phyloP scores from a whole-genome alignment of 2,888 invertebrate genomes.

The Branchipolynoe longqiensis region DNA sequence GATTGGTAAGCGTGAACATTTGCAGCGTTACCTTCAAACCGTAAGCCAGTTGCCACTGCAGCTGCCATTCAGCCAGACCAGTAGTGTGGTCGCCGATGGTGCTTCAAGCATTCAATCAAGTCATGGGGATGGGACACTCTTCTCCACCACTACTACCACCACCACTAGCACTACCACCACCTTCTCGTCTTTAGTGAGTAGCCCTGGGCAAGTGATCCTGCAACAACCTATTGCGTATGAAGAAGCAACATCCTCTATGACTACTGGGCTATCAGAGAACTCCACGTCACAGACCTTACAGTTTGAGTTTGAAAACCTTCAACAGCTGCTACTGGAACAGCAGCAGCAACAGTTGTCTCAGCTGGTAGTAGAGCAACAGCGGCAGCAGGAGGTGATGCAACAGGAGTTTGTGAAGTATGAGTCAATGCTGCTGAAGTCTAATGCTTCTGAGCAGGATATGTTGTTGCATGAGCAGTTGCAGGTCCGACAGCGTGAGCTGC shows the following conservation, averaged over 20 bases:
- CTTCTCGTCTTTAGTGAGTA: background rate
- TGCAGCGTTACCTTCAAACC: slow-evolving; percentile 76
- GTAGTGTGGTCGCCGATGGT: background rate
- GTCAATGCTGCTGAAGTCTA: slow-evolving; percentile 17
- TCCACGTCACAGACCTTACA: slow-evolving; percentile 22
- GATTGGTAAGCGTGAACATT: slow-evolving; percentile 78
- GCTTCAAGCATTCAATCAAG: background rate
- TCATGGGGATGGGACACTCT: background rate
- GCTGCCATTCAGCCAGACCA: background rate
- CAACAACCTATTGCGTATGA: no score
- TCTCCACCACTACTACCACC: background rate
- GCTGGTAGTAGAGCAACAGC: slow-evolving; percentile 84
- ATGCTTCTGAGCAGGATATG: background rate
- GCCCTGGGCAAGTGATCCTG: background rate
- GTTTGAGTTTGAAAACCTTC: slow-evolving; percentile 71
- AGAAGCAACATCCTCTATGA: no score
- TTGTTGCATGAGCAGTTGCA: slow-evolving; percentile 73
- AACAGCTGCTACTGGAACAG: slow-evolving; percentile 65
- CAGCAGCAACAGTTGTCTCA: slow-evolving; percentile 67
- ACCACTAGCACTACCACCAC: background rate
- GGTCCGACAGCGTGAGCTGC: slow-evolving; percentile 66
- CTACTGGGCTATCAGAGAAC: background rate
- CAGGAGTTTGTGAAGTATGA: slow-evolving; percentile 58
- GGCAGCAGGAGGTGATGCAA: slow-evolving; percentile 84
- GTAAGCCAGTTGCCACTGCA: slow-evolving; percentile 68